Evolutionary conservation across 1,140 invertebrate genomes (phyloP).

Genomic region (Proales similis): DNA sequence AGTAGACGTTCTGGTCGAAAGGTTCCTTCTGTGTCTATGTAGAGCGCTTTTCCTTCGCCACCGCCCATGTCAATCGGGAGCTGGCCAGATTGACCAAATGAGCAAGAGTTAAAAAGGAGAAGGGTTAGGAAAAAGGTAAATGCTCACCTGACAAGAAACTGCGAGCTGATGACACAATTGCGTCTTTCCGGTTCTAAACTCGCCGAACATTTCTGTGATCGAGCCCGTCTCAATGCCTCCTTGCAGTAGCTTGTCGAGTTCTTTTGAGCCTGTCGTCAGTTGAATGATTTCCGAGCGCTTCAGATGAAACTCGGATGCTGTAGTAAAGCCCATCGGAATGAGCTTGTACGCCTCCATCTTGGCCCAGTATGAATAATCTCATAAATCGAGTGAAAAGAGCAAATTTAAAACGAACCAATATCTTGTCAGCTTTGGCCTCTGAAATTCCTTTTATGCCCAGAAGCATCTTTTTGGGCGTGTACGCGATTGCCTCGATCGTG

Average conservation of each 20-base stretch:
- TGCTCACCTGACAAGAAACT: slow-evolving; percentile 82
- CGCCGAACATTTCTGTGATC: slow-evolving; percentile 98
- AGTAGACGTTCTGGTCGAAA: slow-evolving; percentile 65
- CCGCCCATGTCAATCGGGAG: slow-evolving; percentile 88
- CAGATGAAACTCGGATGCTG: slow-evolving; percentile 87
- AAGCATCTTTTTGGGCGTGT: slow-evolving; percentile 81
- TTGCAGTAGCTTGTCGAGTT: slow-evolving; percentile 77
- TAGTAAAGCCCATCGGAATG: slow-evolving; percentile 94
- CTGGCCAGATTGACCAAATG: slow-evolving; percentile 53
- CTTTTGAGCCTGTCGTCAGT: slow-evolving; percentile 83
- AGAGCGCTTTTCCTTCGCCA: slow-evolving; percentile 96
- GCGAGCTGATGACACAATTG: slow-evolving; percentile 94
- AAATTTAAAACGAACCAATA: slow-evolving; percentile 59
- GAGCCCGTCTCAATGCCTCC: slow-evolving; percentile 95
- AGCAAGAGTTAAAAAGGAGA: background rate
- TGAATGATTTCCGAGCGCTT: slow-evolving; percentile 64
- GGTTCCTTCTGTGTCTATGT: slow-evolving; percentile 95
- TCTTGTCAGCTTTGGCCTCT: slow-evolving; percentile 93
- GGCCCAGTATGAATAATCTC: background rate
- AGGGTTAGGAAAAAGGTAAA: background rate
- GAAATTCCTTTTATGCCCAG: slow-evolving; percentile 89
- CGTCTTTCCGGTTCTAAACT: slow-evolving; percentile 95
- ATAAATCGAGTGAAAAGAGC: background rate
- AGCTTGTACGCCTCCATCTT: slow-evolving; percentile 78
- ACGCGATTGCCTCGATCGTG: slow-evolving; percentile 90